These are phyloP conservation scores for Cecidostiba fungosa DNA, from an alignment of 2,888 invertebrate species.

Conservation along the genomic window DNA sequence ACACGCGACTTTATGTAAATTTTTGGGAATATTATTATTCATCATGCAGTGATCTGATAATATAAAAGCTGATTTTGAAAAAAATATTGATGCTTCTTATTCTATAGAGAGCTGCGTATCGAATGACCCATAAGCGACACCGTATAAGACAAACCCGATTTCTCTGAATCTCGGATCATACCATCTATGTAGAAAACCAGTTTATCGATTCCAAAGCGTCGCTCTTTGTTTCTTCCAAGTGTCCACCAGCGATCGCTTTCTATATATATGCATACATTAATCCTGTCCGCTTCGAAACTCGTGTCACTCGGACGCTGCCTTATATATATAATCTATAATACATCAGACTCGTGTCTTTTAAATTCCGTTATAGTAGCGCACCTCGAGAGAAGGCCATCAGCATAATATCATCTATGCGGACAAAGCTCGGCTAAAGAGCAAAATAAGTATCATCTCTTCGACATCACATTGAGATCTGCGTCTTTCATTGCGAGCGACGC, in stretches of 20 bases:
- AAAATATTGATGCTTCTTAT: too few species aligned
- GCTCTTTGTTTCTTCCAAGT: conserved; percentile 8
- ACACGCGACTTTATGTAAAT: neutral
- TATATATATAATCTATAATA: neutral
- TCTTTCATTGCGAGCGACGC: neutral
- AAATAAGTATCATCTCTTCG: neutral
- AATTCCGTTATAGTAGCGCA: neutral
- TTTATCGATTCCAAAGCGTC: conserved; percentile 2
- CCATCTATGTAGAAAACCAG: neutral
- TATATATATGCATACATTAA: neutral
- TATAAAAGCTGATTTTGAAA: too few species aligned
- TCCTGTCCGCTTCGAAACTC: neutral
- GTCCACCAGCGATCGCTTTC: conserved; percentile 36
- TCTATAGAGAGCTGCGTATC: neutral
- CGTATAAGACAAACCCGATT: neutral
- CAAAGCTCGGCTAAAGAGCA: neutral
- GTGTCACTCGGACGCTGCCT: neutral
- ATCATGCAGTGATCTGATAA: too few species aligned
- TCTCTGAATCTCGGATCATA: conserved; percentile 11
- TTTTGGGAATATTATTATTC: neutral
- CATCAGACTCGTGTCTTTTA: neutral
- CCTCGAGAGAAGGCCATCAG: neutral
- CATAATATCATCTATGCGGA: neutral
- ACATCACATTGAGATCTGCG: neutral
- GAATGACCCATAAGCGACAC: neutral